Percentiles rank a stretch among this genome's conserved stretches.
These are phyloP conservation scores for Acleris literana DNA, from an alignment of 2,888 invertebrate species.

Conservation along the genomic window DNA sequence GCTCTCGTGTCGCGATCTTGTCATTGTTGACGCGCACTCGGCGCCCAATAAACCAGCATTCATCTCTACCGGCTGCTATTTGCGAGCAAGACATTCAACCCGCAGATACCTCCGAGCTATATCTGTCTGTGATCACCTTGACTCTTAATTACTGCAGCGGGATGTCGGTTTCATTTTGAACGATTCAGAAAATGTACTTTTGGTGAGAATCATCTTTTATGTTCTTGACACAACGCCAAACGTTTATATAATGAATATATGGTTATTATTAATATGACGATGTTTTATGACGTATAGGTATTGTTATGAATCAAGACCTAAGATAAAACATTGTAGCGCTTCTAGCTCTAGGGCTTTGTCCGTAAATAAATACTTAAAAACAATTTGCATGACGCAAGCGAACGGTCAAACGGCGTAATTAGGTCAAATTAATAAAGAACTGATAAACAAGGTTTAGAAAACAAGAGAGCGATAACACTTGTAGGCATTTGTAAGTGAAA, in stretches of 20 bases:
- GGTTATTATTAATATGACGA: not conserved
- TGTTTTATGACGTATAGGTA: not conserved
- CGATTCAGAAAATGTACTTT: slow-evolving; percentile 4
- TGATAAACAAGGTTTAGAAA: slow-evolving; percentile 32
- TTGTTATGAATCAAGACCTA: slow-evolving; percentile 5
- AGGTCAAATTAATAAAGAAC: slow-evolving; percentile 30
- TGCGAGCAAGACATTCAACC: slow-evolving; percentile 26
- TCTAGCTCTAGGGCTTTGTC: slow-evolving; percentile 5
- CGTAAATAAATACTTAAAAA: not conserved
- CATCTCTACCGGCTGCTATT: slow-evolving; percentile 23
- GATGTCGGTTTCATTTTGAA: slow-evolving; percentile 13
- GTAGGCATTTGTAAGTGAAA: slow-evolving; percentile 17
- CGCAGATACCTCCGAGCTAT: slow-evolving; percentile 23
- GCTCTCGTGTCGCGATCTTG: not conserved
- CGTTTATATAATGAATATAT: slow-evolving; percentile 4
- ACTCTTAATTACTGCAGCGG: slow-evolving; percentile 15
- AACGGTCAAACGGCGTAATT: slow-evolving; percentile 17
- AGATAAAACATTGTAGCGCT: slow-evolving; percentile 7
- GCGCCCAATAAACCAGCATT: slow-evolving; percentile 22
- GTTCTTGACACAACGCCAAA: slow-evolving; percentile 24
- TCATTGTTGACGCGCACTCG: slow-evolving; percentile 1
- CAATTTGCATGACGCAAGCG: slow-evolving; percentile 21
- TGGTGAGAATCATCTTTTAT: not conserved
- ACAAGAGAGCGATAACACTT: slow-evolving; percentile 13
- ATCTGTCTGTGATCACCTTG: slow-evolving; percentile 29